Evolutionary conservation across 30 jellyfish, hydroid and myxozoan species (phyloP), one percentile per base, ranked within the genome.

Genomic region (Haliclystus octoradiatus): DNA sequence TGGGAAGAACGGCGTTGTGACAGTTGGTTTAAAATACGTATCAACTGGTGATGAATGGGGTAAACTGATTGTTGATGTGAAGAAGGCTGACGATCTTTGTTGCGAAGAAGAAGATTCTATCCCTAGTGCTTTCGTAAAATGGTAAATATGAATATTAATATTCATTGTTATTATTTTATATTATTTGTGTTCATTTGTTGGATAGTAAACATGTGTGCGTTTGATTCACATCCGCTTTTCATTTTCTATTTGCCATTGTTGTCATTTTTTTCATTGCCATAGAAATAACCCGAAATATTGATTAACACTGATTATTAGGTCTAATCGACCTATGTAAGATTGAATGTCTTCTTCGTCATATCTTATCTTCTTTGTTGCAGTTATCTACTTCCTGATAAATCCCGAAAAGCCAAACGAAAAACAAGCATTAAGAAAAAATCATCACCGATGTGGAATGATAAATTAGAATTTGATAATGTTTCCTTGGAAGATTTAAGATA

Each of bases 371-470:
- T 52, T 33, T 30, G 1, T 63, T 62, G 33, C 74, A 91, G 99
- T 46, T 91, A 91, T 69, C 81, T 91, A 35, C 78, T 91, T 23
- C 99, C 99, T 31, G 99, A 91, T 74, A 80, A 82, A 31, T 49
- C 93, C 3, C 89, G 99, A 52, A 91, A 83, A 51, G 70, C 99
- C 24, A 91, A 91, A 35, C 81, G 99, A 14, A 91, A 91, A 72
- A 82, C 95, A 52, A 83, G 84, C 14, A 84, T 82, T 70, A 81
- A 80, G 76, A 91, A 91, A 67, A 92, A 92, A 50, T 78, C 99
- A 1, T 46, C 62, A n/a, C 99, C 99, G 0, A 34, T 62, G 0
- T 91, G 99, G 99, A 91, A 91, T 64, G 99, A 91, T 77, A 91
- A 91, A 65, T 68, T 91, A 61, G 95, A 82, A 34, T 91, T 74